A percentile compares a stretch with the other conserved stretches of the same genome.
Conservation (phyloP, 2,113 vertebrate species). For the Indicator indicator region DNA sequence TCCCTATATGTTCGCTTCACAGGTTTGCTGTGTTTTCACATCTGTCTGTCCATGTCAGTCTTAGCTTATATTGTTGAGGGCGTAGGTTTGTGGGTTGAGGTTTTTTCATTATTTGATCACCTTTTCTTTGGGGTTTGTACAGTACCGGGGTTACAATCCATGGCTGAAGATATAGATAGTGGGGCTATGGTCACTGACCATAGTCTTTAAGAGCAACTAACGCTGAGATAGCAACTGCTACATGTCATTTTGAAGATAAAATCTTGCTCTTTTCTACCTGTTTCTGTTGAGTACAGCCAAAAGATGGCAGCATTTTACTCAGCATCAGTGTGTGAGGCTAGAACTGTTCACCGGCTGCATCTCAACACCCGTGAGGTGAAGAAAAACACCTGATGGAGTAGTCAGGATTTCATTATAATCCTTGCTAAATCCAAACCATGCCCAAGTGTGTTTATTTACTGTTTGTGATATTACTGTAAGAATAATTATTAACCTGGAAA, state of each 20-base stretch:
- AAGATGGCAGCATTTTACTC: constrained; percentile 66
- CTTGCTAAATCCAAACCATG: neutral
- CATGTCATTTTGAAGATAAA: neutral
- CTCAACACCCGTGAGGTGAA: neutral
- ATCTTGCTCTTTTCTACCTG: neutral
- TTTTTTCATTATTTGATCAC: neutral
- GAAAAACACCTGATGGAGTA: neutral
- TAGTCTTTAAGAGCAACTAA: neutral
- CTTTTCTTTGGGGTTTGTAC: neutral
- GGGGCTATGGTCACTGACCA: rapidly evolving
- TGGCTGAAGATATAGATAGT: neutral
- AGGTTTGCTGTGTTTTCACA: neutral
- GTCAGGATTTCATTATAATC: neutral
- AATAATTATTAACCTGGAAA: neutral
- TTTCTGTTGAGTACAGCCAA: constrained; percentile 4
- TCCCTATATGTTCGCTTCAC: neutral
- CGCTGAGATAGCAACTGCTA: neutral
- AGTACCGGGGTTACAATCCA: neutral
- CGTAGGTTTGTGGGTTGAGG: neutral
- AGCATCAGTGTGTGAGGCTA: neutral
- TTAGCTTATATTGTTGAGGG: neutral
- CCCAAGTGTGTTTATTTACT: neutral
- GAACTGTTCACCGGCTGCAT: neutral
- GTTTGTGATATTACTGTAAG: neutral
- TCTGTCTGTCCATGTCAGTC: neutral